Evolutionary conservation across 2,797 vertebrate species (phyloP).

Genomic region (Bradypodion ventrale): DNA sequence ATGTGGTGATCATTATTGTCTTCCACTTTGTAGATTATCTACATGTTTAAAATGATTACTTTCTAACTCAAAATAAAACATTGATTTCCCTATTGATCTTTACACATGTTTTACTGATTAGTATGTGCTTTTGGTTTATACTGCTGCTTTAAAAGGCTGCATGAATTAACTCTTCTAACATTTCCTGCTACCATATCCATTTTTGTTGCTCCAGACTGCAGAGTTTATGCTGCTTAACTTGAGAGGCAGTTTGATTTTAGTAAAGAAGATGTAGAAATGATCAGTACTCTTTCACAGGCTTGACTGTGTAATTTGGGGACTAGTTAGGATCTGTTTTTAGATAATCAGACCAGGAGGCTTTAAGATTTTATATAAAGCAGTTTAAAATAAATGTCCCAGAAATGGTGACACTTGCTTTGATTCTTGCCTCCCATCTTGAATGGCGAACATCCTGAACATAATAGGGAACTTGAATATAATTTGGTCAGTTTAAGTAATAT

Average conservation of each 20-base stretch:
- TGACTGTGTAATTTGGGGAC: too few relatives aligned
- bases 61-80: neutral
- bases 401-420: neutral
- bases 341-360: neutral
- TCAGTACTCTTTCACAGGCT: neutral
- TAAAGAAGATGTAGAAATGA: neutral
- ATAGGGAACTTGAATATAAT: neutral
- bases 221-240: neutral
- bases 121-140: neutral
- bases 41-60: neutral
- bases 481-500: neutral
- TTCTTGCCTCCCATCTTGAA: neutral
- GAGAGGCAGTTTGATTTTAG: neutral
- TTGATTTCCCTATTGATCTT: neutral
- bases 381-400: neutral
- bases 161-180: neutral
- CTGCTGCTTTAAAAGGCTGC: neutral
- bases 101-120: neutral
- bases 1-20: neutral
- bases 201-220: neutral
- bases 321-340: neutral
- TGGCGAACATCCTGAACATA: neutral
- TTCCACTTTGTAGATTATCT: neutral
- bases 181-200: neutral
- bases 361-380: neutral